A percentile compares a stretch with the other conserved stretches of the same genome.
These are phyloP conservation scores for Orchesella cincta DNA, from an alignment of 1,140 invertebrate genomes.

Conservation along the genomic window DNA sequence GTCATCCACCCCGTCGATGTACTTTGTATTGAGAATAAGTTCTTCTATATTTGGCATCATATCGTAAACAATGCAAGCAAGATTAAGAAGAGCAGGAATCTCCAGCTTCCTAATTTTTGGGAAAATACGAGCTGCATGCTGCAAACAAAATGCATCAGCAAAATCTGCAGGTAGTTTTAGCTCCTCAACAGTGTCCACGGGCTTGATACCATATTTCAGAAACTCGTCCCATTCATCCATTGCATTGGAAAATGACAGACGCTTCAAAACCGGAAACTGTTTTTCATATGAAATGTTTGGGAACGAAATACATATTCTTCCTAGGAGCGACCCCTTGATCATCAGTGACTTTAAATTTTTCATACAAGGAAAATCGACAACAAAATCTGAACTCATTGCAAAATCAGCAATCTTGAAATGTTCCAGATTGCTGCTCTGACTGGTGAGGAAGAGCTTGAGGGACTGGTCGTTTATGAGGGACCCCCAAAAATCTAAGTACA, in stretches of 20 bases:
- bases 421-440: conserved; percentile 29
- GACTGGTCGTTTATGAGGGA: not conserved
- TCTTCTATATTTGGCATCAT: conserved; percentile 33
- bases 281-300: conserved; percentile 23
- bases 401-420: conserved; percentile 29
- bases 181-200: conserved; percentile 29
- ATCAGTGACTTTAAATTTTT: conserved; percentile 27
- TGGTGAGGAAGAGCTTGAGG: conserved; percentile 19
- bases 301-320: conserved; percentile 28
- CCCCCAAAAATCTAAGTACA: conserved; percentile 38
- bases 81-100: conserved; percentile 10
- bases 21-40: conserved; percentile 33
- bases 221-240: conserved; percentile 39
- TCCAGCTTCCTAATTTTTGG: conserved; percentile 37
- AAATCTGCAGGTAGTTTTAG: conserved; percentile 39
- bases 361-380: conserved; percentile 33
- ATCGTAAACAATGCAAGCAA: conserved; percentile 30
- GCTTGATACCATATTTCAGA: conserved; percentile 27
- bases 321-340: conserved; percentile 36
- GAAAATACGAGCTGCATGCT: conserved; percentile 28
- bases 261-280: conserved; percentile 34
- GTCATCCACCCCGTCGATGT: conserved; percentile 26
- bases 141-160: conserved; percentile 24
- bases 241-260: not conserved
- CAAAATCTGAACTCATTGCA: conserved; percentile 34